Evolutionary conservation across 2,888 invertebrate genomes (phyloP).

Genomic region (Cephus nigrinus): DNA sequence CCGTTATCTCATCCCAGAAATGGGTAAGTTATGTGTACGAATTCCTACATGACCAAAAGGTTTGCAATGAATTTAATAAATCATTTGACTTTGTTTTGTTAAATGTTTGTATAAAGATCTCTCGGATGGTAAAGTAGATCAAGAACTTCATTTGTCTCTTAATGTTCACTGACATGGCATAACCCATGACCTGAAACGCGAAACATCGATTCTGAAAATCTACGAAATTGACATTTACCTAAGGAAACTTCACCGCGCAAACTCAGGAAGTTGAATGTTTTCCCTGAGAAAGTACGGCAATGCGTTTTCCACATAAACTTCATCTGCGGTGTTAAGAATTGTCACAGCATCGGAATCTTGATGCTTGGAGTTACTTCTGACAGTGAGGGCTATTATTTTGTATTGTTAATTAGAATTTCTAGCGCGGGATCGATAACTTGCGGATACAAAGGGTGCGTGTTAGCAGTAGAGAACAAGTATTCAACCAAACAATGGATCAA

Average conservation of each 20-base stretch:
- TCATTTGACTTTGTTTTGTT: neutral
- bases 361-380: neutral
- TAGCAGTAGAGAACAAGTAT: constrained; percentile 32
- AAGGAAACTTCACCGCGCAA: constrained; percentile 37
- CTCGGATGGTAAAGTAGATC: neutral
- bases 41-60: neutral
- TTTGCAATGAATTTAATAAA: neutral
- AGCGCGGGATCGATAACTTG: neutral
- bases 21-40: too few relatives aligned
- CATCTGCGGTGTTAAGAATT: neutral
- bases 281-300: constrained; percentile 42
- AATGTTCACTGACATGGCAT: neutral
- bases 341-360: neutral
- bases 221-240: neutral
- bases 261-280: constrained; percentile 32
- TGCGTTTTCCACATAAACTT: constrained; percentile 14
- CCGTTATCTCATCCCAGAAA: neutral
- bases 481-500: constrained; percentile 59
- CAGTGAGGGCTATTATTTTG: neutral
- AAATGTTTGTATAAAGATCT: neutral
- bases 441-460: constrained; percentile 25
- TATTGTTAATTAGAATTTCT: neutral
- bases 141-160: neutral
- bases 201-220: neutral
- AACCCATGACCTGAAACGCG: neutral